A percentile compares a stretch with the other conserved stretches of the same genome.
These are phyloP conservation scores for Philypnodon macrostomus DNA, from an alignment of 2,797 vertebrate species.

Conservation along the genomic window DNA sequence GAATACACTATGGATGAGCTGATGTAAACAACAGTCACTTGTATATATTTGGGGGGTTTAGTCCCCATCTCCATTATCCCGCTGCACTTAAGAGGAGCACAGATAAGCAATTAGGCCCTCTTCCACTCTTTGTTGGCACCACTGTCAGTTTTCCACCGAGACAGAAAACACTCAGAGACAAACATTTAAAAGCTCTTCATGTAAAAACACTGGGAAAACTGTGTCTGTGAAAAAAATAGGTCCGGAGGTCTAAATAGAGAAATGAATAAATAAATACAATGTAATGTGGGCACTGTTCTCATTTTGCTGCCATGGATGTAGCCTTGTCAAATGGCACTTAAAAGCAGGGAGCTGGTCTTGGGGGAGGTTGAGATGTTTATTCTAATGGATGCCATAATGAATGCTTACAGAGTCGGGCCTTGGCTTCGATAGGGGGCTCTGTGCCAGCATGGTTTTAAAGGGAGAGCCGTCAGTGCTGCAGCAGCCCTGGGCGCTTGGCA, in stretches of 20 bases:
- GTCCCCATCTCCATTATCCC: constrained; percentile 37
- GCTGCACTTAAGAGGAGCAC: constrained; percentile 50
- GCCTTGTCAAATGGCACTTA: constrained; percentile 76
- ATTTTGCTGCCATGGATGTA: constrained; percentile 70
- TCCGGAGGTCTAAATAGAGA: constrained; percentile 72
- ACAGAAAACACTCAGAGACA: constrained; percentile 50
- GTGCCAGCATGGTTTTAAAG: constrained; percentile 79
- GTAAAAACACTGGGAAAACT: constrained; percentile 64
- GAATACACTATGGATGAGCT: constrained; percentile 24
- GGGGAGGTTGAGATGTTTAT: constrained; percentile 80
- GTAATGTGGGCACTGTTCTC: constrained; percentile 72
- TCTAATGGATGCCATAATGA: constrained; percentile 82
- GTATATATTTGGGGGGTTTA: constrained; percentile 43
- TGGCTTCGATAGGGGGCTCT: constrained; percentile 74
- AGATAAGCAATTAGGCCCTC: constrained; percentile 65
- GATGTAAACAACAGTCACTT: constrained; percentile 24
- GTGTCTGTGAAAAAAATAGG: constrained; percentile 53
- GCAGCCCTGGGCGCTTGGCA: constrained; percentile 80
- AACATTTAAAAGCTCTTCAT: constrained; percentile 77
- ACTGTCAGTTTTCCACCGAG: constrained; percentile 59
- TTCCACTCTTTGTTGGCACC: constrained; percentile 62
- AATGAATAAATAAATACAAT: constrained; percentile 81
- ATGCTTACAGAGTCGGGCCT: constrained; percentile 70
- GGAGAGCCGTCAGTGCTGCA: constrained; percentile 64
- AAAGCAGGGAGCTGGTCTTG: constrained; percentile 69